Conservation (phyloP, 2,888 invertebrate species). For the Caenorhabditis imperialis region DNA sequence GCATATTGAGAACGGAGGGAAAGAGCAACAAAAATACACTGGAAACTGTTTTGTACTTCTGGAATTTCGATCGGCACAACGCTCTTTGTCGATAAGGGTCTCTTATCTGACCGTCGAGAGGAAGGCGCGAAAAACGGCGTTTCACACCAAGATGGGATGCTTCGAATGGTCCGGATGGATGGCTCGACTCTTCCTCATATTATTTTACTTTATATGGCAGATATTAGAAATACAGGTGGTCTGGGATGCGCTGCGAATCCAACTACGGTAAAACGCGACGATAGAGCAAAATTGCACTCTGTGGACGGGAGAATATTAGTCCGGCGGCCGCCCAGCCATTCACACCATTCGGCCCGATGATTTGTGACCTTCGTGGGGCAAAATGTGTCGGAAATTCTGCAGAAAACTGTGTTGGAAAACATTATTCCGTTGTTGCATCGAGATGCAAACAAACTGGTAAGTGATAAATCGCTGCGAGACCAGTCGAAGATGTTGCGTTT, state of each 20-base stretch:
- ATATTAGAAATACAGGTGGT: slow-evolving; percentile 31
- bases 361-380: too few relatives aligned
- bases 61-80: too few relatives aligned
- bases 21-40: not conserved
- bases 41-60: too few relatives aligned
- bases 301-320: slow-evolving; percentile 15
- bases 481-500: not conserved
- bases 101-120: slow-evolving; percentile 1
- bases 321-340: slow-evolving; percentile 11
- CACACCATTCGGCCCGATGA: not conserved
- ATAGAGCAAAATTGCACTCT: slow-evolving; percentile 22
- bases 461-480: not conserved
- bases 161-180: not conserved
- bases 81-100: slow-evolving; percentile 24
- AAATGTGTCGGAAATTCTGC: too few relatives aligned
- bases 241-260: slow-evolving; percentile 37
- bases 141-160: not conserved
- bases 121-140: not conserved
- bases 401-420: too few relatives aligned
- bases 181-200: not conserved
- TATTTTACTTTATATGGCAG: slow-evolving; percentile 12
- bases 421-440: too few relatives aligned
- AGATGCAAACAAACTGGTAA: too few relatives aligned
- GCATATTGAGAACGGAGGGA: not conserved
- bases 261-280: slow-evolving; percentile 36